These are phyloP conservation scores for Heptranchias perlo DNA, from an alignment of 2,113 vertebrate genomes.

Conservation along the genomic window DNA sequence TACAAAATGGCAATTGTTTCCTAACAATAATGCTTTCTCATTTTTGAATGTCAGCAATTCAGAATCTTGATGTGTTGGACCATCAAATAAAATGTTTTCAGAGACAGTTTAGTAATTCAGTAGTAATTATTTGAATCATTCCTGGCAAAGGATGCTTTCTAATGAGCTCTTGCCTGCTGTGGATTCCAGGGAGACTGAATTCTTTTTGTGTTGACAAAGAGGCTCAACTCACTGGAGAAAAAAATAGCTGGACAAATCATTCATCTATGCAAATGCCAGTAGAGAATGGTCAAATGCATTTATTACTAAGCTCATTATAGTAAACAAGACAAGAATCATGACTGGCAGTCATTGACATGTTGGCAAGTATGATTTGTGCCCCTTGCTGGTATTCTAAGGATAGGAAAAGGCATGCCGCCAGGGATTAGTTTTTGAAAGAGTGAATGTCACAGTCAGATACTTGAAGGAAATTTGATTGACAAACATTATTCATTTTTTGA, in stretches of 20 bases:
- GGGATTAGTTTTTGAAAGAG: constrained; percentile 79
- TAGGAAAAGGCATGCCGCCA: constrained; percentile 72
- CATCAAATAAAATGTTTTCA: constrained; percentile 83
- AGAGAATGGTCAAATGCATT: constrained; percentile 78
- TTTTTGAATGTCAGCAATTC: constrained; percentile 81
- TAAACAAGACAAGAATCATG: constrained; percentile 74
- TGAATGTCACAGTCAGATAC: constrained; percentile 82
- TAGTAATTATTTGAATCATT: constrained; percentile 88
- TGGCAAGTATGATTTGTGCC: constrained; percentile 75
- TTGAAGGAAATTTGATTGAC: constrained; percentile 78
- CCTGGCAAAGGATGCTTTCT: constrained; percentile 80
- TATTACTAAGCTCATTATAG: constrained; percentile 84
- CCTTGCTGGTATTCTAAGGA: constrained; percentile 71
- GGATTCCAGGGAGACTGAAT: constrained; percentile 76
- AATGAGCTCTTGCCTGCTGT: constrained; percentile 80
- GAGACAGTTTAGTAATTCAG: constrained; percentile 80
- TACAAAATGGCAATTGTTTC: constrained; percentile 67
- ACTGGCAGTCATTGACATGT: constrained; percentile 80
- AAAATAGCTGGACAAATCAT: constrained; percentile 81
- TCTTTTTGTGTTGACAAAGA: constrained; percentile 88
- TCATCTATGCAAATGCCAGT: constrained; percentile 92
- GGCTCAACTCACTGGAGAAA: constrained; percentile 76
- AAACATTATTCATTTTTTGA: constrained; percentile 48
- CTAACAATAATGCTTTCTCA: constrained; percentile 68
- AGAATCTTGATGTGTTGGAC: constrained; percentile 76